Evolutionary conservation across 1,140 invertebrate genomes (phyloP).

Genomic region (Lanistes nyassanus): DNA sequence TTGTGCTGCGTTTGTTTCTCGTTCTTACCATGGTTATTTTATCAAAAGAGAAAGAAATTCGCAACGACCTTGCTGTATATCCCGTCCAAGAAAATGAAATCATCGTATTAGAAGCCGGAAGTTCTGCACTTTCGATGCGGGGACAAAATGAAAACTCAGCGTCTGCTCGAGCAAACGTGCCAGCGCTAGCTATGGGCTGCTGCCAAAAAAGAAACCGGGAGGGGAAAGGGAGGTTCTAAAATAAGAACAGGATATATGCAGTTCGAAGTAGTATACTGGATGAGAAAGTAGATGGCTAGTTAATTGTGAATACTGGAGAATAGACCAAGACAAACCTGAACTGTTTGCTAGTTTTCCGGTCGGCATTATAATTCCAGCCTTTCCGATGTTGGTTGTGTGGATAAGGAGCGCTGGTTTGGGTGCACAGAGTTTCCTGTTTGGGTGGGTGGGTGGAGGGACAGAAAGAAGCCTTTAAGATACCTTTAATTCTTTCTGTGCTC

Average conservation of each 20-base stretch:
- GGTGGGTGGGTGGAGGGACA: too few species aligned
- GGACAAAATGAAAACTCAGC: constrained; percentile 21
- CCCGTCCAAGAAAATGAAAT: not conserved
- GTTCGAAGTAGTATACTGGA: constrained; percentile 10
- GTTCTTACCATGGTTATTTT: not conserved
- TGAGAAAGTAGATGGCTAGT: not conserved
- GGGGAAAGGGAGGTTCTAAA: constrained; percentile 4
- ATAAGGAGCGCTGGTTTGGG: too few species aligned
- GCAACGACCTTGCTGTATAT: not conserved
- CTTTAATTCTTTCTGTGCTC: too few species aligned
- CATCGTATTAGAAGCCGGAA: constrained; percentile 16
- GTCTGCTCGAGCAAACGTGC: constrained; percentile 20
- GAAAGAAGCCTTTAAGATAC: too few species aligned
- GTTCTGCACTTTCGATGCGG: constrained; percentile 23
- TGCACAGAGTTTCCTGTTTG: too few species aligned
- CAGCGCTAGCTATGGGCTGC: constrained; percentile 19
- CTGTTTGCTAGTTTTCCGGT: too few species aligned
- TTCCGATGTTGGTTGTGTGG: not conserved
- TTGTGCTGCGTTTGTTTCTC: not conserved
- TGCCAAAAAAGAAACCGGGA: constrained; percentile 16
- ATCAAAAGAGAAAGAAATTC: not conserved
- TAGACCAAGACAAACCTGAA: too few species aligned
- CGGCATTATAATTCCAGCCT: not conserved
- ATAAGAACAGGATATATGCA: constrained; percentile 16
- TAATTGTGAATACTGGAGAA: too few species aligned